A percentile compares a stretch with the other conserved stretches of the same genome.
phyloP scores from a whole-genome alignment of 2,888 invertebrate species.

The Leucoma salicis region DNA sequence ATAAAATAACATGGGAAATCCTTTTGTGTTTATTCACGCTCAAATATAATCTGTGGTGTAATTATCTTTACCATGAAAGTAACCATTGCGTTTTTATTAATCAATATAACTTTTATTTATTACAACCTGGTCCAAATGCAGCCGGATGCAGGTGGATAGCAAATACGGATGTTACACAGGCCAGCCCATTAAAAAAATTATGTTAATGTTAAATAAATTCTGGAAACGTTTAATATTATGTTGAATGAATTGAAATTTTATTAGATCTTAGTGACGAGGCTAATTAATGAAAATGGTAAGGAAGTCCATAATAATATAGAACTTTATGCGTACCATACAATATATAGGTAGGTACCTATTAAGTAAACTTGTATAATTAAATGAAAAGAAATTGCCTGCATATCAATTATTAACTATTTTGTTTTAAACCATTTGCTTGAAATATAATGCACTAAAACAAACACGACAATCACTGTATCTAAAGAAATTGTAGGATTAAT shows the following conservation, averaged over 20 bases:
- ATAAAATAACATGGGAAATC: too few relatives aligned
- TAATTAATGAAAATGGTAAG: not conserved
- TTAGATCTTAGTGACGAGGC: not conserved
- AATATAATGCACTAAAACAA: too few relatives aligned
- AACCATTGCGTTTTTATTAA: conserved; percentile 46
- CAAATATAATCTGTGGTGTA: conserved; percentile 22
- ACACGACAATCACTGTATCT: too few relatives aligned
- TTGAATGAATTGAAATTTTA: conserved; percentile 14
- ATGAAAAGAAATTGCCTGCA: not conserved
- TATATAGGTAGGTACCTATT: too few relatives aligned
- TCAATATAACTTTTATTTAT: conserved; percentile 55
- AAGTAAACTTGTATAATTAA: not conserved
- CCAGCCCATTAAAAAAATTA: conserved; percentile 50
- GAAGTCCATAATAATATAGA: not conserved
- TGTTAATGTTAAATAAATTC: conserved; percentile 46
- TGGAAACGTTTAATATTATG: conserved; percentile 41
- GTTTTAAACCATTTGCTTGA: too few relatives aligned
- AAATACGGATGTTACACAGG: conserved; percentile 57
- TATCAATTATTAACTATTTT: too few relatives aligned
- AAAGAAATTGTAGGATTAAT: too few relatives aligned
- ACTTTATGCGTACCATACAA: not conserved
- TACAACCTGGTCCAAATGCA: conserved; percentile 56
- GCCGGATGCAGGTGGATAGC: conserved; percentile 74
- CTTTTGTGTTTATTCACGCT: too few relatives aligned
- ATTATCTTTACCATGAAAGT: conserved; percentile 40